Conservation (phyloP, 2,797 vertebrate species). For the Mormyrops attenuatus region DNA sequence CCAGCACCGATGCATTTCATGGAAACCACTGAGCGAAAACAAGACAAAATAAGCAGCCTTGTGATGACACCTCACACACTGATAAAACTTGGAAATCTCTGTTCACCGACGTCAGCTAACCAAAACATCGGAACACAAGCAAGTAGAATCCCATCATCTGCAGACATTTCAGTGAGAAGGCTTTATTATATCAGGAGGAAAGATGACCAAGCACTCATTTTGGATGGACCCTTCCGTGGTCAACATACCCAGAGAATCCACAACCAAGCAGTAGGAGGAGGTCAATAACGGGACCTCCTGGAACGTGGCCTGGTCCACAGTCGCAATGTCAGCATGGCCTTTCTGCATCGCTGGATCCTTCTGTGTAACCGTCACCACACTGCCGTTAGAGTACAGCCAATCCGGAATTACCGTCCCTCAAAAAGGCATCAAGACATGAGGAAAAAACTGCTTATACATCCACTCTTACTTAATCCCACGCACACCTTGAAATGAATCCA, state of each 20-base stretch:
- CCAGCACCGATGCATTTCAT: not conserved
- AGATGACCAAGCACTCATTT: not conserved
- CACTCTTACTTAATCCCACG: not conserved
- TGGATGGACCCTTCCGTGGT: not conserved
- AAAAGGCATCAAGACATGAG: not conserved
- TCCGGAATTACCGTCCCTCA: not conserved
- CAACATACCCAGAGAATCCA: conserved; percentile 29
- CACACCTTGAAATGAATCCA: not conserved
- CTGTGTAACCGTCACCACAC: not conserved
- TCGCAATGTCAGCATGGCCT: not conserved
- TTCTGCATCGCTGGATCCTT: not conserved
- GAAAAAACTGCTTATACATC: not conserved
- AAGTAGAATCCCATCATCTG: not conserved
- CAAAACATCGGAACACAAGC: not conserved
- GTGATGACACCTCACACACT: not conserved
- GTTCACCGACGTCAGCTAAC: not conserved
- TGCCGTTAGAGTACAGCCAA: not conserved
- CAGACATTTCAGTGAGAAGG: not conserved
- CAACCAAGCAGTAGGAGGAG: conserved; percentile 32
- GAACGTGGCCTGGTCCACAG: not conserved
- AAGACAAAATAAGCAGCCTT: not conserved
- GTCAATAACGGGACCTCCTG: conserved; percentile 28
- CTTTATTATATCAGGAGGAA: not conserved
- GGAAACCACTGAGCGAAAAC: not conserved
- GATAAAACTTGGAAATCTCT: not conserved